These are phyloP conservation scores for Fratercula arctica DNA, from an alignment of 2,797 vertebrate genomes.

Conservation along the genomic window DNA sequence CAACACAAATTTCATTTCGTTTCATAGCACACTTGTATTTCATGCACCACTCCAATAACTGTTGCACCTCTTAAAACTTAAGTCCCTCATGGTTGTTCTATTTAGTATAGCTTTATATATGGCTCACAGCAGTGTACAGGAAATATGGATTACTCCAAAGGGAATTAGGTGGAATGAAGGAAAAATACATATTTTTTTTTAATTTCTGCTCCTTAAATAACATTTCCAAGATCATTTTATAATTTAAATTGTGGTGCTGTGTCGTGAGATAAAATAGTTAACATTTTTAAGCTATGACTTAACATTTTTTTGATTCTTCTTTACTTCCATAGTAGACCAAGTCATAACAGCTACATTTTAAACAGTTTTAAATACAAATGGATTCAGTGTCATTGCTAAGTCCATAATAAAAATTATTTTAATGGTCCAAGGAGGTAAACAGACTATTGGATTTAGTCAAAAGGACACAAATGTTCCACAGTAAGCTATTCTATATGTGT, in stretches of 20 bases:
- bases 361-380: slow-evolving; percentile 84
- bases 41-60: slow-evolving; percentile 68
- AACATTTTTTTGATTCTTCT: slow-evolving; percentile 76
- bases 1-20: slow-evolving; percentile 62
- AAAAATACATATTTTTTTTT: slow-evolving; percentile 70
- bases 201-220: slow-evolving; percentile 81
- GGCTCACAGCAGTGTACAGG: slow-evolving; percentile 82
- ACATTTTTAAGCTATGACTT: slow-evolving; percentile 79
- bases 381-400: slow-evolving; percentile 87
- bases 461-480: slow-evolving; percentile 79
- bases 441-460: slow-evolving; percentile 80
- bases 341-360: slow-evolving; percentile 81
- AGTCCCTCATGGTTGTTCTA: slow-evolving; percentile 61
- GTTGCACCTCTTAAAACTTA: slow-evolving; percentile 71
- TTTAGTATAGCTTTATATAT: slow-evolving; percentile 72
- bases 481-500: slow-evolving; percentile 76
- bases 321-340: slow-evolving; percentile 77
- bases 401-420: slow-evolving; percentile 83
- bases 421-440: slow-evolving; percentile 86
- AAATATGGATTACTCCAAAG: slow-evolving; percentile 74
- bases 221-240: slow-evolving; percentile 77
- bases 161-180: slow-evolving; percentile 77
- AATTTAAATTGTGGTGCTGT: slow-evolving; percentile 79
- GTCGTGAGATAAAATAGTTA: slow-evolving; percentile 77
- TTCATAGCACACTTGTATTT: slow-evolving; percentile 64